Percentiles rank a stretch among this genome's conserved stretches.
Conservation (phyloP, 53 echinoderm and acorn worm species). For the Apostichopus leukothele region DNA sequence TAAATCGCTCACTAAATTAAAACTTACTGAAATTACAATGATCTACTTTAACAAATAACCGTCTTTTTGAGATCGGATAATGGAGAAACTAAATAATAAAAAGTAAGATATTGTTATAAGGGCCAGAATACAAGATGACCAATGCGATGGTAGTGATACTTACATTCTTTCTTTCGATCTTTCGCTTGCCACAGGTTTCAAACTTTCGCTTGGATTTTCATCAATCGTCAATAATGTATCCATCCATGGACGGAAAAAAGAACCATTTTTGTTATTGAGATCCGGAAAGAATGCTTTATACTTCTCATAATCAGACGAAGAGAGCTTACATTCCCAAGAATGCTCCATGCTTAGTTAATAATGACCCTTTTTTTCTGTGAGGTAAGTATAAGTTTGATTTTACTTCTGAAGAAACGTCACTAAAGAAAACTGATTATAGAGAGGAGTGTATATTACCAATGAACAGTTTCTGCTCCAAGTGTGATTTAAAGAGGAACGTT, state of each 20-base stretch:
- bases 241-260: conserved; percentile 31
- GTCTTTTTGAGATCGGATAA: too few relatives aligned
- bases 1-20: too few relatives aligned
- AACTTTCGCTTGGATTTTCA: not conserved
- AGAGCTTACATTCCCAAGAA: conserved; percentile 4
- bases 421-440: too few relatives aligned
- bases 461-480: not conserved
- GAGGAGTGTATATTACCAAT: not conserved
- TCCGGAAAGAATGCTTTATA: conserved; percentile 56
- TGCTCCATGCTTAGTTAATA: not conserved
- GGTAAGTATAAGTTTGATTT: too few relatives aligned
- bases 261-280: not conserved
- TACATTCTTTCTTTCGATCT: not conserved
- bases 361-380: too few relatives aligned
- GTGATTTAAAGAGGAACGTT: not conserved
- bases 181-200: not conserved
- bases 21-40: too few relatives aligned
- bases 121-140: too few relatives aligned
- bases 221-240: not conserved
- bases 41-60: too few relatives aligned
- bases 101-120: too few relatives aligned
- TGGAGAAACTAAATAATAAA: too few relatives aligned
- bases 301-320: conserved; percentile 44
- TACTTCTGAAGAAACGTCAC: too few relatives aligned
- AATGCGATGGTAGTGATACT: not conserved